These are phyloP conservation scores for Ctenodactylus gundi DNA, from an alignment of 2,113 vertebrate species.

Conservation along the genomic window DNA sequence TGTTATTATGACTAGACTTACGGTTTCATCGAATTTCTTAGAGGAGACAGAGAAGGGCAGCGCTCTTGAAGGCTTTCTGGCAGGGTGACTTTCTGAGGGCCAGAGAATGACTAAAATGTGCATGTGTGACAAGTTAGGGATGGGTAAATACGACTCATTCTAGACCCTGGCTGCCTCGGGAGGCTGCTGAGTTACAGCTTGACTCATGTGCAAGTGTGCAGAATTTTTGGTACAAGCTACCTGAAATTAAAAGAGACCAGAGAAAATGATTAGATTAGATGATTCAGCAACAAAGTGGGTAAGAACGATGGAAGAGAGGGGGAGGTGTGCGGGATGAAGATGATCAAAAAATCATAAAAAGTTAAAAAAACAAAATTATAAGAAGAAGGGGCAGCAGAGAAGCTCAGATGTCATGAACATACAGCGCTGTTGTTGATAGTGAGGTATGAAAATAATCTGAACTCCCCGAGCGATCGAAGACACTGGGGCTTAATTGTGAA, in stretches of 20 bases:
- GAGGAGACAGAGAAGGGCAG: background rate
- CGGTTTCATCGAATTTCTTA: background rate
- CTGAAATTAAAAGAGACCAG: background rate
- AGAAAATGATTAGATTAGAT: background rate
- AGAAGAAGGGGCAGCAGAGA: background rate
- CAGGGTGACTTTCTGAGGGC: background rate
- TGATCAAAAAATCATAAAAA: background rate
- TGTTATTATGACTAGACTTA: background rate
- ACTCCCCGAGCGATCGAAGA: background rate
- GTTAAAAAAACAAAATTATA: background rate
- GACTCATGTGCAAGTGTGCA: background rate
- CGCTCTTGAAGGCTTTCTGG: background rate
- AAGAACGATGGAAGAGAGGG: background rate
- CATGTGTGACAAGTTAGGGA: background rate
- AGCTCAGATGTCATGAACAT: background rate
- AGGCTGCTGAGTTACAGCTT: background rate
- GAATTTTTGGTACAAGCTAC: background rate
- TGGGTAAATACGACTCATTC: background rate
- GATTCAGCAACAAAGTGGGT: background rate
- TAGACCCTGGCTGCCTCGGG: background rate
- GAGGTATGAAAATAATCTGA: background rate
- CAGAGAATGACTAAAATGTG: background rate
- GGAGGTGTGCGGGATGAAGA: background rate
- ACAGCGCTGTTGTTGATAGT: no score
- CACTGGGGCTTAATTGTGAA: background rate